Percentiles rank a stretch among this genome's conserved stretches.
phyloP scores from a whole-genome alignment of 2,888 invertebrate genomes.

The Habrosyne pyritoides region DNA sequence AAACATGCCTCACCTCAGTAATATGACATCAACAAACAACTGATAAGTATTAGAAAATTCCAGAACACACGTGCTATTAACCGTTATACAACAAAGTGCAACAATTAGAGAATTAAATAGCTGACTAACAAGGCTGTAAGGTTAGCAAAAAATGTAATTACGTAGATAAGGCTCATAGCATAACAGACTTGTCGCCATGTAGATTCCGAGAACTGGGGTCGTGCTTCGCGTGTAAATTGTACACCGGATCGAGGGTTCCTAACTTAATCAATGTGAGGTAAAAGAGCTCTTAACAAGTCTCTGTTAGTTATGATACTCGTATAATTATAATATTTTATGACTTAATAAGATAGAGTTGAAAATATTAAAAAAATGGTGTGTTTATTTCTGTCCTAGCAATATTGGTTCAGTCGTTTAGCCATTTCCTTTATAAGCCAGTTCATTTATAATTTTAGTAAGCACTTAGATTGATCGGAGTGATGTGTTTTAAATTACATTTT shows the following conservation, averaged over 20 bases:
- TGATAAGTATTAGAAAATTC: constrained; percentile 53
- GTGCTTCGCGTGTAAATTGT: constrained; percentile 32
- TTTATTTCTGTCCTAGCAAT: no score
- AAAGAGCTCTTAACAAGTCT: not conserved
- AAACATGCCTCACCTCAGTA: no score
- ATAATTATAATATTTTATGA: no score
- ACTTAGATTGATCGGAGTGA: no score
- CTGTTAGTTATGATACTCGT: not conserved
- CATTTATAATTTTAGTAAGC: no score
- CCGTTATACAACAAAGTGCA: constrained; percentile 23
- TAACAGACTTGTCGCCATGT: constrained; percentile 21
- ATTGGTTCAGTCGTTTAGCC: no score
- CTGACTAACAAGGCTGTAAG: constrained; percentile 29
- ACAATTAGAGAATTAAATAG: constrained; percentile 52
- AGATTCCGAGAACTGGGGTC: constrained; percentile 14
- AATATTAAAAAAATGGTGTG: no score
- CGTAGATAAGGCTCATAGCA: constrained; percentile 22
- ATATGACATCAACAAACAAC: not conserved
- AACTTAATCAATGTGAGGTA: not conserved
- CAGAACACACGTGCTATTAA: constrained; percentile 23
- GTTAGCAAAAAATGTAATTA: constrained; percentile 26
- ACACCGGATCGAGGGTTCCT: constrained; percentile 22
- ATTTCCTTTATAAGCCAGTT: no score
- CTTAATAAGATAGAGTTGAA: no score
- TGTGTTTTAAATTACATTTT: no score